Conservation (phyloP, 2,888 invertebrate genomes). For the Lycia hirtaria region DNA sequence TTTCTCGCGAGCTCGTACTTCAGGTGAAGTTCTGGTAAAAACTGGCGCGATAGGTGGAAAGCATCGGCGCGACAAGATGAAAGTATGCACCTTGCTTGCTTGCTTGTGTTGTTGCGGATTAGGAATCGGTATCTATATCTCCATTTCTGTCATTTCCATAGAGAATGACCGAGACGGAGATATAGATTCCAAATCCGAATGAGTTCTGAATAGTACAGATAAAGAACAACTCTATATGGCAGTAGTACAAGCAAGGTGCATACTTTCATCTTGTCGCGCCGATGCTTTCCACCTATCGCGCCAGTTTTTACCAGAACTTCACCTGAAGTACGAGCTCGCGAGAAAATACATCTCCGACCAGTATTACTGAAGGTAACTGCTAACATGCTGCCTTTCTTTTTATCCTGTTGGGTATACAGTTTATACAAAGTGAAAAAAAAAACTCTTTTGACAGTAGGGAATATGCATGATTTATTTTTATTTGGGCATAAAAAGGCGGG, state of each 20-base stretch:
- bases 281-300: constrained; percentile 7
- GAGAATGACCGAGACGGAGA: too few relatives aligned
- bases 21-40: constrained; percentile 9
- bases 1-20: constrained; percentile 7
- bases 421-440: too few relatives aligned
- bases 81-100: background rate
- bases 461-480: too few relatives aligned
- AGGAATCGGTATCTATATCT: too few relatives aligned
- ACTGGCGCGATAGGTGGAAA: constrained; percentile 11
- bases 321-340: background rate
- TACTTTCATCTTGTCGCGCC: background rate
- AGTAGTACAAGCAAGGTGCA: too few relatives aligned
- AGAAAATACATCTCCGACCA: constrained; percentile 9
- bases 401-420: background rate
- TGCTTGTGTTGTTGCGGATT: too few relatives aligned
- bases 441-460: too few relatives aligned
- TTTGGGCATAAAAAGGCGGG: background rate
- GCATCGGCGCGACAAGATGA: background rate
- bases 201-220: too few relatives aligned
- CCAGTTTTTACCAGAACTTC: constrained; percentile 15
- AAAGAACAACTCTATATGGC: too few relatives aligned
- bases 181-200: too few relatives aligned
- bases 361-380: background rate
- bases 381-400: background rate
- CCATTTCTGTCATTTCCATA: too few relatives aligned